Evolutionary conservation across 2,888 invertebrate genomes (phyloP).

Genomic region (Drosophila pegasa): DNA sequence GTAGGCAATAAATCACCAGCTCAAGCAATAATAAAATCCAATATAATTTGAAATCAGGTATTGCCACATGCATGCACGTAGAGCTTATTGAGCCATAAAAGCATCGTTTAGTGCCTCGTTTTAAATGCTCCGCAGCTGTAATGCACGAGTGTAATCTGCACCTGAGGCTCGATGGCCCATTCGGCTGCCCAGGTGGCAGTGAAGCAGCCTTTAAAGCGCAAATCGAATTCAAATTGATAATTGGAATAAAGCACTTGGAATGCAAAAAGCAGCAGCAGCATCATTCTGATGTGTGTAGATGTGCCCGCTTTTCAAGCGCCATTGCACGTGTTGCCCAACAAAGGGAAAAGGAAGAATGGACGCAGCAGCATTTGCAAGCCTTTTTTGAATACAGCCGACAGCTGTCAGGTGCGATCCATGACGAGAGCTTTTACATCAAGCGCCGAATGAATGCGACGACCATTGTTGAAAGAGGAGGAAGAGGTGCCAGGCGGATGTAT

Average conservation of each 20-base stretch:
- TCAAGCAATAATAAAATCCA: background rate
- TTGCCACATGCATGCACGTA: constrained; percentile 8
- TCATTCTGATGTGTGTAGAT: constrained; percentile 35
- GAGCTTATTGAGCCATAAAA: constrained; percentile 42
- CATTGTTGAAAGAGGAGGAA: constrained; percentile 17
- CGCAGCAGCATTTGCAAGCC: constrained; percentile 51
- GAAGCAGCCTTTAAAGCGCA: constrained; percentile 56
- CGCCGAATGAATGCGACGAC: constrained; percentile 10
- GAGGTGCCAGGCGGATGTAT: background rate
- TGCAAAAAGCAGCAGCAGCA: constrained; percentile 46
- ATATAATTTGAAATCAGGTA: constrained; percentile 10
- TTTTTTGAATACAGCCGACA: constrained; percentile 56
- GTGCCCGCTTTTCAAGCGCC: constrained; percentile 24
- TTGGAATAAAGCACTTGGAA: constrained; percentile 59
- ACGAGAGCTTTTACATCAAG: constrained; percentile 28
- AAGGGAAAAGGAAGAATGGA: constrained; percentile 2
- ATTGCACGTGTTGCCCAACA: constrained; percentile 60
- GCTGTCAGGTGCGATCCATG: constrained; percentile 45
- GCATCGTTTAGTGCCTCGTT: constrained; percentile 23
- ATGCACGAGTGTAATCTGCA: constrained; percentile 13
- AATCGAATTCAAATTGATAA: constrained; percentile 77
- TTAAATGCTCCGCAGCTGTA: constrained; percentile 4
- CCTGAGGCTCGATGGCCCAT: constrained; percentile 10
- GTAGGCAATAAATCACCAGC: background rate
- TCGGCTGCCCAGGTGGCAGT: constrained; percentile 13